A percentile compares a stretch with the other conserved stretches of the same genome.
Evolutionary conservation across 2,113 vertebrate species (phyloP).

Genomic region (Dicaeum eximium): DNA sequence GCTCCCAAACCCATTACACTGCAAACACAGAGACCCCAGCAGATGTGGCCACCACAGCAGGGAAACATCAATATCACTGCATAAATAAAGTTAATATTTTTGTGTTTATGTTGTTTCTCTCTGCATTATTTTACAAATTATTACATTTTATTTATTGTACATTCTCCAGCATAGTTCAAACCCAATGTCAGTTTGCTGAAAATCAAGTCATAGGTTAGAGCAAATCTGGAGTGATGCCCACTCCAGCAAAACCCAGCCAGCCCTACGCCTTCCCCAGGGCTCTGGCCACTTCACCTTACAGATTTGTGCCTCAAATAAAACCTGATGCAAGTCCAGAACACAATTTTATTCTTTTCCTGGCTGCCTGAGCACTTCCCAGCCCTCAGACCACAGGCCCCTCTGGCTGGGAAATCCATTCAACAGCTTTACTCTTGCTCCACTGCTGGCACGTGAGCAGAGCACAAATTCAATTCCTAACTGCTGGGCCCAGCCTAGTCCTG

Average conservation of each 20-base stretch:
- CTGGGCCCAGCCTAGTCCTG: not conserved
- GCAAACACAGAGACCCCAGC: not conserved
- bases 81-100: not conserved
- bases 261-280: not conserved
- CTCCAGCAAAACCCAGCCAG: not conserved
- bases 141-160: not conserved
- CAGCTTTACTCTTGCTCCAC: not conserved
- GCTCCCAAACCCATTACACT: not conserved
- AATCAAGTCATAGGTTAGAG: not conserved
- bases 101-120: not conserved
- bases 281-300: not conserved
- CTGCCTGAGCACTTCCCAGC: not conserved
- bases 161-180: not conserved
- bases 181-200: not conserved
- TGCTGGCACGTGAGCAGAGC: fast-evolving
- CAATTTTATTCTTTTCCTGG: not conserved
- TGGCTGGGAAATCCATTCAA: not conserved
- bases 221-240: not conserved
- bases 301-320: not conserved
- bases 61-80: not conserved
- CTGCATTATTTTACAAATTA: not conserved
- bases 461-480: not conserved
- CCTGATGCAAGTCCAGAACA: not conserved
- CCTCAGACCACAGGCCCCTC: not conserved
- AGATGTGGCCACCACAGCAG: not conserved